Base-by-base conservation (phyloP, 1,140 invertebrate genomes). In the Danaus melanippus region DNA sequence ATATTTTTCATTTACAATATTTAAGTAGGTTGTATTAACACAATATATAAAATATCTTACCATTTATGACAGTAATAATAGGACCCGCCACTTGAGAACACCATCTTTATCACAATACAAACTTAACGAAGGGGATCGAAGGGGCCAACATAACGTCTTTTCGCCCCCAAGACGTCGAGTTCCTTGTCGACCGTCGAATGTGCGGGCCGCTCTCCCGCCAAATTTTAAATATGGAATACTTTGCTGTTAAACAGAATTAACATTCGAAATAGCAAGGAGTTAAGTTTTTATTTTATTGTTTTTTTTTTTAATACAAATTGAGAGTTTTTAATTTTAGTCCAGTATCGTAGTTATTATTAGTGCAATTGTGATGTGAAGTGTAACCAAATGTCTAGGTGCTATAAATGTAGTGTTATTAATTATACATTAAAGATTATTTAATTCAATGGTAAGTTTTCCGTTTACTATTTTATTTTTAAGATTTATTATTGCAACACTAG, bases 141-240 rank as follows among this genome's bases (percentile, higher is more conserved):
- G 81, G 79, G 76, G 63, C 71, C 59, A 56, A 59, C 68, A 65
- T 85, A 85, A 85, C 82, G 82, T 85, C 79, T 85, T 84, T 85
- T 81, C 64, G 63, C 74, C 78, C 78, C 69, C 64, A 85, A 82
- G 79, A 82, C 76, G 75, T 52, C 54, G 71, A 85, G 82, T 85
- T 85, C 72, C 79, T 85, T 82, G 64, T 59, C 69, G 79, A 79
- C 76, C 74, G 79, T 67, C 71, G 76, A 68, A 65, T 70, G 77
- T 62, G 74, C 73, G 79, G 75, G 77, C 66, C 68, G 73, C 11
- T 56, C 58, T 53, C 71, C 67, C 74, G 74, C 71, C 71, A 76
- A 79, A 46, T 73, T 74, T 76, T 55, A 59, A 45, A 47, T 50
- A 11, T 51, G 17, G 39, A 51, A 21, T 52, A 52, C 10, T 12